Evolutionary conservation across 2,113 vertebrate species (phyloP), one percentile per base, ranked within the genome.

Genomic region (Cheirogaleus medius): DNA sequence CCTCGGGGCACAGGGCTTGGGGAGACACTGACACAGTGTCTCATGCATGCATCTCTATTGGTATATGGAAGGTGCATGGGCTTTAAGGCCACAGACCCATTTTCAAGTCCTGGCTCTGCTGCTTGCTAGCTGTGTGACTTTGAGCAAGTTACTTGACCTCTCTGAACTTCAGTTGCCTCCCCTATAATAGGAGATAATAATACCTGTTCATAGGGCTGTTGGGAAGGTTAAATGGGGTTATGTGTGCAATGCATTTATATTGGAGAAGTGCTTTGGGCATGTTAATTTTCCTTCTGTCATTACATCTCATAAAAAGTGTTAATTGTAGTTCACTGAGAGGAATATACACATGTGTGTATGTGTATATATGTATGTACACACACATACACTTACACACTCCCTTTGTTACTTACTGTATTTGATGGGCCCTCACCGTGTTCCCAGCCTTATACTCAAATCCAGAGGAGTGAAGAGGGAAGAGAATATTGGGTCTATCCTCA

Each of bases 341-440:
- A 11, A 20, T 5, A 10, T 17, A 1, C 18, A 37, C n/a, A 3
- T 29, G 15, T 37, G 8, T 3, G 8, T 42, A 7, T 63, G 2
- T 32, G 1, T 34, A 20, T 80, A 44, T 8, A 29, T 21, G 49
- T 34, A 82, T 10, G 42, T 29, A 77, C 47, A 34, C 39, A 44
- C 47, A n/a, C 37, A 39, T 32, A 44, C 37, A 74, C 56, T 82
- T 6, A 44, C 37, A 77, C 47, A 42, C 25, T 42, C 14, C 63
- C 29, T 23, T 14, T n/a, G 11, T 34, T 56, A 21, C 7, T 34
- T 56, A 27, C 3, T 12, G 34, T 76, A 25, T 58, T 84, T 90
- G 42, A 25, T 39, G 2, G 68, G 21, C 4, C 3, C 9, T 64
- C 52, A 10, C 15, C 8, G 32, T 74, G n/a, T 37, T 54, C 18